phyloP scores from a whole-genome alignment of 2,113 vertebrate genomes.

The Trichechus manatus region DNA sequence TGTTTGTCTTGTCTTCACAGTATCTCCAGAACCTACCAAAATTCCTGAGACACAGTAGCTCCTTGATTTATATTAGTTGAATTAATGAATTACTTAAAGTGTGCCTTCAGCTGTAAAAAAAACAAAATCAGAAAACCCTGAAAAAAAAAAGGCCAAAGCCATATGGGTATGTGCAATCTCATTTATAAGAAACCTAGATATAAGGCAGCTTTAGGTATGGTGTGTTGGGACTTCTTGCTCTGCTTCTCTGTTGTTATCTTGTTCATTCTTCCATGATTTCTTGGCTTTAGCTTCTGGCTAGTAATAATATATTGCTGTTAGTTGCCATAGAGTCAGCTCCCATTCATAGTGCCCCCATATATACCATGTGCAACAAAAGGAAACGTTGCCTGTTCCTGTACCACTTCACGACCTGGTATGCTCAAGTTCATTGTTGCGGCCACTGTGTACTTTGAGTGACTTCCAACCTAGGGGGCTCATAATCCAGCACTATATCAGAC shows the following conservation, averaged over 20 bases:
- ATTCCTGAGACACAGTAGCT: neutral
- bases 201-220: neutral
- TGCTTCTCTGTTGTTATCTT: neutral
- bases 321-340: too few relatives aligned
- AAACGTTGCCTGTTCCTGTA: too few relatives aligned
- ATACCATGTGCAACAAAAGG: too few relatives aligned
- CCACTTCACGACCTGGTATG: too few relatives aligned
- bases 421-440: too few relatives aligned
- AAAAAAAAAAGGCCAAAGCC: neutral
- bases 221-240: neutral
- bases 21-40: neutral
- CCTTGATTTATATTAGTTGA: neutral
- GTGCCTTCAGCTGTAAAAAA: neutral
- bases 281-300: neutral
- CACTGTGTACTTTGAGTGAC: too few relatives aligned
- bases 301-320: neutral
- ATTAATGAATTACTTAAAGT: neutral
- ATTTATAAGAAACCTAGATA: neutral
- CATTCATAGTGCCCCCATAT: too few relatives aligned
- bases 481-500: too few relatives aligned
- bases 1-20: neutral
- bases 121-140: neutral
- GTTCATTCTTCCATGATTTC: neutral
- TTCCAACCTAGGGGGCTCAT: too few relatives aligned
- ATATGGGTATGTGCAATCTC: neutral